phyloP scores from a whole-genome alignment of 2,888 invertebrate genomes.

The Euplagia quadripunctaria region DNA sequence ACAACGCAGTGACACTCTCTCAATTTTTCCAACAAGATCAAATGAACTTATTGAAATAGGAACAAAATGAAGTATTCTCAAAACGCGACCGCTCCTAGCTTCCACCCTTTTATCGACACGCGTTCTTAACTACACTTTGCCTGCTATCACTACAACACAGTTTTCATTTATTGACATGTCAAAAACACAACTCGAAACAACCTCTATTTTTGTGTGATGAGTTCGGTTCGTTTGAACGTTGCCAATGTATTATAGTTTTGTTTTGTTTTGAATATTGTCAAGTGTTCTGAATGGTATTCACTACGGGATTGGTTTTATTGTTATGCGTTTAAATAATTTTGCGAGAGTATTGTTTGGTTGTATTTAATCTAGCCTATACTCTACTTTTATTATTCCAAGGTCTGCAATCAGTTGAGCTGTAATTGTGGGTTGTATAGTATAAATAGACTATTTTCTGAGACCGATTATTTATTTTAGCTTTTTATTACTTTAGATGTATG shows the following conservation, averaged over 20 bases:
- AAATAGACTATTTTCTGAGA: too few species aligned
- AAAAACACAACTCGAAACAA: slow-evolving; percentile 46
- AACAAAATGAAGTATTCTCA: too few species aligned
- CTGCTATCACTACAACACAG: slow-evolving; percentile 11
- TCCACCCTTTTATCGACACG: background rate
- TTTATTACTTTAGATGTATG: too few species aligned
- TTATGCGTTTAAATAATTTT: background rate
- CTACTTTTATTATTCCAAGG: background rate
- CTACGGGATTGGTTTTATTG: slow-evolving; percentile 1
- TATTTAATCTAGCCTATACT: background rate
- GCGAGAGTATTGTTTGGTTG: background rate
- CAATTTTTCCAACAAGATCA: too few species aligned
- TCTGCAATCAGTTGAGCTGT: background rate
- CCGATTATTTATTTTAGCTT: too few species aligned
- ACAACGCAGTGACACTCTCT: too few species aligned
- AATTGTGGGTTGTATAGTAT: background rate
- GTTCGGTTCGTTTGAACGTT: slow-evolving; percentile 35
- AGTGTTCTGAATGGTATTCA: background rate
- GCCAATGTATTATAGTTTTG: background rate
- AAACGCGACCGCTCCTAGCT: too few species aligned
- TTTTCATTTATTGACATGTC: slow-evolving; percentile 57
- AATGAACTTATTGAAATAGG: too few species aligned
- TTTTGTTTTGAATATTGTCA: background rate
- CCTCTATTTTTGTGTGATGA: slow-evolving; percentile 30
- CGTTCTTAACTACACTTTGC: background rate